Evolutionary conservation across 1,140 invertebrate species (phyloP).

Genomic region (Euschistus heros): DNA sequence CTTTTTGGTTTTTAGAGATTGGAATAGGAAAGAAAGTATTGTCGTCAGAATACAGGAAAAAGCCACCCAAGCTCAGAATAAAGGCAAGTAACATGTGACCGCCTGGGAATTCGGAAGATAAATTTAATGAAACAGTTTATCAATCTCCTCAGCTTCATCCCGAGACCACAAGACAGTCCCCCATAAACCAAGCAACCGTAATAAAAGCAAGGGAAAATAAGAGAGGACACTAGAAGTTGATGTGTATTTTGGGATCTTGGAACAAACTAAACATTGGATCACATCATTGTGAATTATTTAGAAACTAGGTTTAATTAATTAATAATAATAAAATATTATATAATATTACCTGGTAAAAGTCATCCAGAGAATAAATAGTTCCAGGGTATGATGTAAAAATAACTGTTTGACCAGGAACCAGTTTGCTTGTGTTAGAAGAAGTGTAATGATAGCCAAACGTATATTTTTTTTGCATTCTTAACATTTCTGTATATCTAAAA

Average conservation of each 20-base stretch:
- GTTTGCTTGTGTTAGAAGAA: conserved; percentile 34
- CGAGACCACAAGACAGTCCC: no score
- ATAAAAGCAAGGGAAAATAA: no score
- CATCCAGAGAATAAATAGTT: conserved; percentile 73
- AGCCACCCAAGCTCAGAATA: no score
- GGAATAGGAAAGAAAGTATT: no score
- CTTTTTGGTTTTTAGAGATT: no score
- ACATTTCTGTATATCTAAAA: conserved; percentile 68
- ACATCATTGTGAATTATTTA: background rate
- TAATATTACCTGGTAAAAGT: conserved; percentile 56
- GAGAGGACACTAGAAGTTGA: no score
- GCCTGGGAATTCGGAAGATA: no score
- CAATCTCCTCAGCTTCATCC: no score
- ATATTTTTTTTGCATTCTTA: conserved; percentile 81
- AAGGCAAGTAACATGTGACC: no score
- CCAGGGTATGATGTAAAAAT: conserved; percentile 84
- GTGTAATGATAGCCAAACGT: conserved; percentile 63
- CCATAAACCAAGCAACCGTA: no score
- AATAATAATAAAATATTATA: background rate
- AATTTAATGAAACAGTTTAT: no score
- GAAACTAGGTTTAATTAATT: background rate
- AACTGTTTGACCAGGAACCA: conserved; percentile 48
- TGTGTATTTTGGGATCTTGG: background rate
- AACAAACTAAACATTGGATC: background rate
- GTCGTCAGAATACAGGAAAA: no score